Base-by-base conservation (phyloP, 2,113 vertebrate genomes). In the Melospiza melodia region DNA sequence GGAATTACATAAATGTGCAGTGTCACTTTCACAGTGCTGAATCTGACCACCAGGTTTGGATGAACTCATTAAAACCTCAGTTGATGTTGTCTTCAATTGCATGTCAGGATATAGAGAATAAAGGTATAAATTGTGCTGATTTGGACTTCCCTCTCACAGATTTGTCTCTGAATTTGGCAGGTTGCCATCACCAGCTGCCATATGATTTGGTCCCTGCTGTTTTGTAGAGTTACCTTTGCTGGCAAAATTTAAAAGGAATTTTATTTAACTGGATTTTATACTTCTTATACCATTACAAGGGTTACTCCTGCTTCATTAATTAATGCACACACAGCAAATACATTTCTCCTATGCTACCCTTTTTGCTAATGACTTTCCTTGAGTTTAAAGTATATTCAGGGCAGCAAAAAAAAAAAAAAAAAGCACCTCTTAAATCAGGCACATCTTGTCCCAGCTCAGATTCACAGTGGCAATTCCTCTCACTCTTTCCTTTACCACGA, bases 401-500 rank as follows among this genome's bases (percentile, higher is more conserved):
- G 44, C 48, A 43, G n/a, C 9, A 73, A 61, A 80, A 61, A 30
- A 46, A 46, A 82, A 46, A 82, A 19, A 74, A 86, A 41, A 25
- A 33, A 20, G 12, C 31, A 33, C 6, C 35, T 46, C 54, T 85
- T 44, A 46, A 35, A 22, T n/a, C 37, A n/a, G 59, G 37, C 3
- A 46, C 27, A 46, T 35, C 30, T 49, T 15, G 12, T 16, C 28
- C 37, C 63, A 76, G 41, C n/a, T 93, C 51, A 13, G 57, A 12
- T 75, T 48, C 6, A 10, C 65, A 7, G 24, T 14, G 10, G 6
- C 7, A 2, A 3, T 37, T 84, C 44, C 66, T 72, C 57, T 63
- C 3, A 0, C 23, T 51, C 28, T 48, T 37, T 24, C 20, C 35
- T 76, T 67, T 37, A 51, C 21, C 24, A 8, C 0, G 1, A 72